A percentile compares a stretch with the other conserved stretches of the same genome.
Conservation (phyloP, 2,888 invertebrate genomes). For the Opisthograptis luteolata region DNA sequence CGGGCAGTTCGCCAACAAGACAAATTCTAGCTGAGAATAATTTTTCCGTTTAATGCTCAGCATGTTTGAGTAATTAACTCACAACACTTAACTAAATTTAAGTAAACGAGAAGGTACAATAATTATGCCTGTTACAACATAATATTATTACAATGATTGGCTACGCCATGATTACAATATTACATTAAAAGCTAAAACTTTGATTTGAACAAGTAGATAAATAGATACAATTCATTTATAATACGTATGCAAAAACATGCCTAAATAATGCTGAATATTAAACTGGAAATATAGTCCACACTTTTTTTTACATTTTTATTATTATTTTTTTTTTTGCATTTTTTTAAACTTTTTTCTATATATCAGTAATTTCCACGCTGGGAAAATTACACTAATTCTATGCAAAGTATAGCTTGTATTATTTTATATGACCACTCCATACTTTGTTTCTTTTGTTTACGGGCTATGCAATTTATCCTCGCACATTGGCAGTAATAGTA, state of each 20-base stretch:
- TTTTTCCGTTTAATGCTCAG: constrained; percentile 84
- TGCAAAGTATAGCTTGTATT: constrained; percentile 96
- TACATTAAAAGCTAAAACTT: constrained; percentile 79
- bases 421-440: constrained; percentile 82
- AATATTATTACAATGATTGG: constrained; percentile 60
- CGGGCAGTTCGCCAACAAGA: constrained; percentile 81
- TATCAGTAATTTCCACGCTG: constrained; percentile 85
- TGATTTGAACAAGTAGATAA: constrained; percentile 66
- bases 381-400: constrained; percentile 96
- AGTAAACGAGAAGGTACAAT: constrained; percentile 49
- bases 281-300: constrained; percentile 83
- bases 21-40: constrained; percentile 79
- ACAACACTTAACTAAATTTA: constrained; percentile 66
- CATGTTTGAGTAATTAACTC: constrained; percentile 72
- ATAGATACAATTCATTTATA: constrained; percentile 57
- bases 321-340: constrained; percentile 53
- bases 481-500: constrained; percentile 80
- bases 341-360: constrained; percentile 61
- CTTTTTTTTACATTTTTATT: constrained; percentile 65
- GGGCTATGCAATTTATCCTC: constrained; percentile 83
- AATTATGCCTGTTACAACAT: constrained; percentile 57
- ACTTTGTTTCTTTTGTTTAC: constrained; percentile 80
- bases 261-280: constrained; percentile 84
- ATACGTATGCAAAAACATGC: constrained; percentile 80
- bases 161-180: constrained; percentile 66